phyloP scores from a whole-genome alignment of 2,888 invertebrate genomes.

The Campopleginae sp. region DNA sequence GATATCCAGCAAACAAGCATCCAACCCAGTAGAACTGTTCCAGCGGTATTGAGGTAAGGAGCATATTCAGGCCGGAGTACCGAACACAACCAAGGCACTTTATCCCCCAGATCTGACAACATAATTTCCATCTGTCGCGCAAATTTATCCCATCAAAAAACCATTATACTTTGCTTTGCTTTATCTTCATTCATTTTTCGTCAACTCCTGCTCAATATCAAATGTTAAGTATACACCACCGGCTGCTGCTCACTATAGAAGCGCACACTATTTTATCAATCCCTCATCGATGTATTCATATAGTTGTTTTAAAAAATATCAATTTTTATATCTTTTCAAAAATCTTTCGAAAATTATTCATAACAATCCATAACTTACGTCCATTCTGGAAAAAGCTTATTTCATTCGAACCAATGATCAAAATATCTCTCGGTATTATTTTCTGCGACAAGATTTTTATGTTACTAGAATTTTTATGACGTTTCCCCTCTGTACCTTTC shows the following conservation, averaged over 20 bases:
- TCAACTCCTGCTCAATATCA: not conserved
- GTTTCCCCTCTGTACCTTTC: slow-evolving; percentile 1
- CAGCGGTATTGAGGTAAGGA: slow-evolving; percentile 77
- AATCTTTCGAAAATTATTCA: slow-evolving; percentile 13
- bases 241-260: slow-evolving; percentile 11
- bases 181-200: slow-evolving; percentile 1
- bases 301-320: slow-evolving; percentile 13
- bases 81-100: slow-evolving; percentile 73
- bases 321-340: slow-evolving; percentile 8
- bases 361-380: slow-evolving; percentile 35
- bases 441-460: slow-evolving; percentile 2
- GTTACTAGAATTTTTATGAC: slow-evolving; percentile 47
- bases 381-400: slow-evolving; percentile 31
- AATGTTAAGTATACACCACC: slow-evolving; percentile 2
- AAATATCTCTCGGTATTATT: not conserved
- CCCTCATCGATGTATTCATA: slow-evolving; percentile 6
- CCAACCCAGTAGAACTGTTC: slow-evolving; percentile 79
- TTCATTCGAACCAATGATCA: not conserved
- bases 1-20: slow-evolving; percentile 78
- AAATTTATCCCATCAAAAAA: slow-evolving; percentile 36
- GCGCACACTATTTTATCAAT: not conserved
- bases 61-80: slow-evolving; percentile 73
- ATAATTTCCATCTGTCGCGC: slow-evolving; percentile 69
- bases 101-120: slow-evolving; percentile 72
- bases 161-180: slow-evolving; percentile 15